Evolutionary conservation across 2,888 invertebrate species (phyloP), one percentile per base, ranked within the genome.

Genomic region (Diaphora mendica): DNA sequence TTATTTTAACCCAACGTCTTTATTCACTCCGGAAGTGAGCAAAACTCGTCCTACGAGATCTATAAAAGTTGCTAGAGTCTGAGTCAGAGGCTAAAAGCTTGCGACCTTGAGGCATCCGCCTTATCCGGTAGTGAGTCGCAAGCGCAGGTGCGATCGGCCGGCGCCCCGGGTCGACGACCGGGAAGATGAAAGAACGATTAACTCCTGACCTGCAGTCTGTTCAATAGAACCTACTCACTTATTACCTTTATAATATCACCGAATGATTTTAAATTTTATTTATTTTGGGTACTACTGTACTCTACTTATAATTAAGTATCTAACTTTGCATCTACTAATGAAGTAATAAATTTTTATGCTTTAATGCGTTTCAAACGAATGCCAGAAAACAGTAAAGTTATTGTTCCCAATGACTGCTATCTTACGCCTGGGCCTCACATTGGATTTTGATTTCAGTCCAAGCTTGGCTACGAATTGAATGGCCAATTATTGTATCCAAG

Each of bases 81-180:
- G 86, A 88, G 82, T 86, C 87, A 85, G 84, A 85, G 81, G 84
- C 82, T 83, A 84, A 89, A 89, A 87, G 84, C 88, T 88, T 76
- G 84, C 84, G 91, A 85, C 92, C 92, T 92, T 92, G 92, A 87
- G 85, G 89, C 88, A 88, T 91, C 92, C 90, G 92, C 86, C 88
- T 88, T 84, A 87, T 85, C 81, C 85, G 84, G 76, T 81, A 82
- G 76, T 81, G 76, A 78, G 86, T 87, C 88, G 87, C 89, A 88
- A 82, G 87, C 90, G 91, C 94, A 94, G 93, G 94, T 94, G 93
- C 88, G 89, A 82, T 83, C 82, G 83, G 79, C 85, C 83, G 88
- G 88, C 90, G 90, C 86, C 88, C 81, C 77, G 86, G 90, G 91
- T 93, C 93, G 86, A 86, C 88, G 93, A 91, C 91, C 92, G 84